Evolutionary conservation across 2,797 vertebrate genomes (phyloP), one percentile per base, ranked within the genome.

Genomic region (Lithobates pipiens): DNA sequence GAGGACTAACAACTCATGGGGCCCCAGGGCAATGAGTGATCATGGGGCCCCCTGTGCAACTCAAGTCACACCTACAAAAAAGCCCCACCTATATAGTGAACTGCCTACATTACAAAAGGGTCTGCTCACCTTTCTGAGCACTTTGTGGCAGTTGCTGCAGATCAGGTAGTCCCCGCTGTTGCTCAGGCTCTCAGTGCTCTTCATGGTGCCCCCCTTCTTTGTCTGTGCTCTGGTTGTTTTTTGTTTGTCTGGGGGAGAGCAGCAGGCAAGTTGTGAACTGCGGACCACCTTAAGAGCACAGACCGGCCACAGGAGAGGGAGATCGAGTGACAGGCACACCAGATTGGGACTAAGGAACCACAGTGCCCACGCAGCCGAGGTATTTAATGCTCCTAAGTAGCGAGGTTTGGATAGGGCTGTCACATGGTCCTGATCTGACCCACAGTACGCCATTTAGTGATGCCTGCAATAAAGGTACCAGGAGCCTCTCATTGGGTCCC

Each of bases 131-230:
- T 95, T 93, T 90, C 93, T 93, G 89, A 94, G 92, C 90, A 94
- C 93, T 93, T 94, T 95, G 91, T 93, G 93, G 88, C 95, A 95
- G 91, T 94, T 93, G 90, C 92, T 92, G 86, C 95, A 96, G 89
- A 95, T 93, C 90, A 94, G 91, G 90, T 94, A 94, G 90, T 92
- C 92, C 88, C 90, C 88, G 88, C 78, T 76, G 88, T 89, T 89
- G 84, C 90, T 82, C 76, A 86, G 85, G 29, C 88, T 82, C 44
- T 78, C 84, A 18, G 88, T 63, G 87, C 92, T 86, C 89, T 92
- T 92, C 93, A 94, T 94, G 87, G 63, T 86, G 89, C 61, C 88
- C 5, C 3, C 65, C 36, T 46, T 46, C 36, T 36, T 34, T 68
- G 23, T 63, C 39, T 69, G 39, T 46, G 57, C 67, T 69, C 71